Conservation (phyloP, 2,797 vertebrate species). For the Melanotaenia boesemani region DNA sequence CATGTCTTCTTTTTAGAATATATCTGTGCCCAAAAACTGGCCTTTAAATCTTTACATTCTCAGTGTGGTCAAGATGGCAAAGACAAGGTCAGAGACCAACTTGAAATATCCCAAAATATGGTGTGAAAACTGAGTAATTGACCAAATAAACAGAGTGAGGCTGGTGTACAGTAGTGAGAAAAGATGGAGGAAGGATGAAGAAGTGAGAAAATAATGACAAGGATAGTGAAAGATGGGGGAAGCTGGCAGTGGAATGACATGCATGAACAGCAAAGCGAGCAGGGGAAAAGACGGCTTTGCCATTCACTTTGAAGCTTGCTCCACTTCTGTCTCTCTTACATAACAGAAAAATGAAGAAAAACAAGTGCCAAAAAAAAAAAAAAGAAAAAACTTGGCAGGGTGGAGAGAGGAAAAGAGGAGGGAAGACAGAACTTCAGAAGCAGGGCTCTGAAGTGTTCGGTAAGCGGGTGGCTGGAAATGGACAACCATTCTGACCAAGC, state of each 20-base stretch:
- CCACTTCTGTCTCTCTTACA: slow-evolving; percentile 81
- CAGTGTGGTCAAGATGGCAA: slow-evolving; percentile 32
- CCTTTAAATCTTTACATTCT: slow-evolving; percentile 31
- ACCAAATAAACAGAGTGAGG: slow-evolving; percentile 7
- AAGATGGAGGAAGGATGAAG: slow-evolving; percentile 31
- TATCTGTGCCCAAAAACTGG: slow-evolving; percentile 23
- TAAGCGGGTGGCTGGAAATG: slow-evolving; percentile 46
- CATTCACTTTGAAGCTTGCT: slow-evolving; percentile 85
- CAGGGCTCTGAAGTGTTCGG: slow-evolving; percentile 60
- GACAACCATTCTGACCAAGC: slow-evolving; percentile 39
- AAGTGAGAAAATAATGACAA: slow-evolving; percentile 39
- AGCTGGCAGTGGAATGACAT: slow-evolving; percentile 75
- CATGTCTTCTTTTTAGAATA: slow-evolving; percentile 30
- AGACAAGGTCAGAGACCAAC: slow-evolving; percentile 29
- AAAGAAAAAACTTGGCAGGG: slow-evolving; percentile 55
- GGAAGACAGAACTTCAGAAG: slow-evolving; percentile 65
- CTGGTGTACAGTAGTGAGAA: slow-evolving; percentile 43
- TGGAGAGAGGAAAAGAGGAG: slow-evolving; percentile 41
- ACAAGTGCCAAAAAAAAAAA: slow-evolving; percentile 70
- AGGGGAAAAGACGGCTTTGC: slow-evolving; percentile 79
- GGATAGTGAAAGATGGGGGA: slow-evolving; percentile 47
- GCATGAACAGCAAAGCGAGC: slow-evolving; percentile 79
- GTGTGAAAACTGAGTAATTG: slow-evolving; percentile 18
- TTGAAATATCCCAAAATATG: slow-evolving; percentile 12
- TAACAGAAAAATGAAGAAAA: slow-evolving; percentile 79